Evolutionary conservation across 2,797 vertebrate genomes (phyloP).

Genomic region (Hypotaenidia philippensis): DNA sequence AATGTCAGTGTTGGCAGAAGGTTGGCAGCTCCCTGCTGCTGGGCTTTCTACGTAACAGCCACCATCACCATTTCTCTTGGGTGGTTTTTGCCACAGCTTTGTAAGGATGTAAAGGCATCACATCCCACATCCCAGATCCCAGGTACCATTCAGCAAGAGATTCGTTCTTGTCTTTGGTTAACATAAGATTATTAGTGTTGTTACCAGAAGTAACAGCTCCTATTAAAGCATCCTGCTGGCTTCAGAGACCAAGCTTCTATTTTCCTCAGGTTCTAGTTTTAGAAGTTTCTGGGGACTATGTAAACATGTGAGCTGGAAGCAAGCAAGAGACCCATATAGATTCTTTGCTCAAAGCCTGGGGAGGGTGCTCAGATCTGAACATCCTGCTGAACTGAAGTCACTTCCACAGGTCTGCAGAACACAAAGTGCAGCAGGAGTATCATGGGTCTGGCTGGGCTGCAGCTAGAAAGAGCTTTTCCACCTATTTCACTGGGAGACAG

Average conservation of each 20-base stretch:
- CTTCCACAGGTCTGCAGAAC: not conserved
- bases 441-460: not conserved
- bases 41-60: not conserved
- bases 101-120: not conserved
- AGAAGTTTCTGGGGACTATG: not conserved
- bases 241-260: conserved; percentile 9
- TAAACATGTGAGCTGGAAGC: conserved; percentile 9
- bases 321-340: not conserved
- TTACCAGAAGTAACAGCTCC: conserved; percentile 36
- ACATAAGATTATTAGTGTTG: not conserved
- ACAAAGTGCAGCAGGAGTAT: not conserved
- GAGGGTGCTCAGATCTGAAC: not conserved
- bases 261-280: conserved; percentile 41
- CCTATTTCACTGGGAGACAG: not conserved
- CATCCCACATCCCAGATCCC: not conserved
- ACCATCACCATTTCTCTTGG: not conserved
- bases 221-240: conserved; percentile 12
- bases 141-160: not conserved
- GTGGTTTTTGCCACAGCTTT: not conserved
- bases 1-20: not conserved
- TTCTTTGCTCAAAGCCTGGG: not conserved
- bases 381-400: not conserved
- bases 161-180: not conserved
- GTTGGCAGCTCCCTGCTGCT: not conserved
- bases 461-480: not conserved